Base-by-base conservation (phyloP, 2,113 vertebrate species). In the Ammospiza nelsoni region DNA sequence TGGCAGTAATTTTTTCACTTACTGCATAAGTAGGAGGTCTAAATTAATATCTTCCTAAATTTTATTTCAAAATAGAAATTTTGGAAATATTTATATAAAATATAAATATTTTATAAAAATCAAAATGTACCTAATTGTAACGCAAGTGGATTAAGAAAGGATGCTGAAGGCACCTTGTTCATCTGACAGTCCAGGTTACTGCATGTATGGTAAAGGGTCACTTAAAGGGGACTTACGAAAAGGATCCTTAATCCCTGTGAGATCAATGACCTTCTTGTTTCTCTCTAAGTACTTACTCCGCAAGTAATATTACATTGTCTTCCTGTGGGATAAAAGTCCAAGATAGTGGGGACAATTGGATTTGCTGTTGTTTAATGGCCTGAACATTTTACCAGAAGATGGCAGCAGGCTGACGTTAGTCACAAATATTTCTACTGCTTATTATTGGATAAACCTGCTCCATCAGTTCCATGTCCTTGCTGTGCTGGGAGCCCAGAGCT, bases 321-420 rank as follows among this genome's bases (percentile, higher is more conserved):
- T 67, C 16, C 20, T 24, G 27, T 33, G n/a, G 54, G 19, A 41
- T 18, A 19, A 23, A 92, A 87, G 11, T 24, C 18, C 25, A 29
- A 28, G 49, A 28, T 22, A 59, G 61, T 1, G 14, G n/a, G 12
- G 91, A 23, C 55, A 59, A 59, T 37, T 19, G 6, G 7, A 3
- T 62, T 54, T 52, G 37, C 2, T 0, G 2, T 37, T 51, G 20
- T 57, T 49, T 37, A 9, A 25, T 9, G 46, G 87, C 11, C 73
- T 83, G 35, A 87, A 59, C 85, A 67, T 69, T 48, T 83, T 51
- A 69, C 94, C 97, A 95, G 93, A 41, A 97, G 97, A 91, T 97
- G 97, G 95, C 96, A 97, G 95, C 49, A 92, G 61, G n/a, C n/a
- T 54, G 43, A 87, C 29, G 35, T 75, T 75, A 24, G 24, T 89